These are phyloP conservation scores for Pseudochirops cupreus DNA, from an alignment of 2,797 vertebrate genomes.

Conservation along the genomic window DNA sequence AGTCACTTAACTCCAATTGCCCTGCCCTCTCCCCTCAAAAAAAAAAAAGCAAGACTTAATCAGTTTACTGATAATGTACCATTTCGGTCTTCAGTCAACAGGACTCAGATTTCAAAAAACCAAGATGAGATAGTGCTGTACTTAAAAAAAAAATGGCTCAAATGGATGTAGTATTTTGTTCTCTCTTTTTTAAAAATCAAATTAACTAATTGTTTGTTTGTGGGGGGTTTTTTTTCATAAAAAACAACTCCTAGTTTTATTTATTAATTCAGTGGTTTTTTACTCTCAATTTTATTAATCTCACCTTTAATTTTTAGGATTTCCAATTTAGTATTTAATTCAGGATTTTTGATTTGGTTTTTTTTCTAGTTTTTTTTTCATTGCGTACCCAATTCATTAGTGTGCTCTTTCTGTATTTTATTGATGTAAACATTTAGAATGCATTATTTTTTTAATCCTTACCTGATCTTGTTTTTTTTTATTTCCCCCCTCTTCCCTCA, in stretches of 20 bases:
- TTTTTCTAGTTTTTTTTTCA: not conserved
- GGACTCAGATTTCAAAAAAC: not conserved
- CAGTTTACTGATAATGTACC: not conserved
- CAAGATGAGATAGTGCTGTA: not conserved
- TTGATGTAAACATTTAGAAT: slow-evolving; percentile 9
- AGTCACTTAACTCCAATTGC: too few species aligned
- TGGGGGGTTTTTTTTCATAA: not conserved
- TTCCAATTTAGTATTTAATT: not conserved
- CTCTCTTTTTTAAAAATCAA: not conserved
- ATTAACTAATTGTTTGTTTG: slow-evolving; percentile 2
- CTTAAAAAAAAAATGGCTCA: slow-evolving; percentile 2
- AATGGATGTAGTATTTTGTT: not conserved
- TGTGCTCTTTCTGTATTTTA: not conserved
- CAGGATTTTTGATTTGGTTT: not conserved
- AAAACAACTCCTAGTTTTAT: not conserved
- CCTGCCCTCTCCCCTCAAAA: too few species aligned
- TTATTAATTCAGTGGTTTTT: not conserved
- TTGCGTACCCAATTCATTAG: not conserved
- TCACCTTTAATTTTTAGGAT: not conserved
- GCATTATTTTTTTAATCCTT: slow-evolving; percentile 1
- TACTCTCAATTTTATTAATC: not conserved
- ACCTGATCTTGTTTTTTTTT: not conserved
- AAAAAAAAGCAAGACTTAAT: not conserved
- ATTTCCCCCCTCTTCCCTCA: slow-evolving; percentile 23
- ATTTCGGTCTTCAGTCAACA: slow-evolving; percentile 22